Conservation (phyloP, 2,113 vertebrate species). For the Piaya cayana region DNA sequence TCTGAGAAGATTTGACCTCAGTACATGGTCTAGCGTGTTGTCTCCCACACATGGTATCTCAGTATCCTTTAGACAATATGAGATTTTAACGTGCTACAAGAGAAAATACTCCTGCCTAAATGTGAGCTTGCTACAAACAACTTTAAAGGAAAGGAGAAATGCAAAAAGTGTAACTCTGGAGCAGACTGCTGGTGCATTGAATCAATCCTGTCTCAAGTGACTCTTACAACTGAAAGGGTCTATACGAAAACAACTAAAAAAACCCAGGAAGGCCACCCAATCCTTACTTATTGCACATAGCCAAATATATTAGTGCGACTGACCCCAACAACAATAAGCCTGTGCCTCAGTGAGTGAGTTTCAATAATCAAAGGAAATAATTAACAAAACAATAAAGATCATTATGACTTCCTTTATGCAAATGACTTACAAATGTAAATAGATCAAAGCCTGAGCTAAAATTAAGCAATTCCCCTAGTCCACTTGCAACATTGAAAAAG, state of each 20-base stretch:
- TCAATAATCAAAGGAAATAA: constrained; percentile 60
- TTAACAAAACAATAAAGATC: constrained; percentile 58
- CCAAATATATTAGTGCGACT: background rate
- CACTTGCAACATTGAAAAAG: background rate
- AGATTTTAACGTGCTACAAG: background rate
- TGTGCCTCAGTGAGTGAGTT: constrained; percentile 33
- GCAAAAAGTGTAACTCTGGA: background rate
- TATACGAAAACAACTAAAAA: background rate
- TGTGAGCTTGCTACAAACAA: background rate
- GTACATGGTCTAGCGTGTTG: background rate
- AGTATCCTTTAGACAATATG: constrained; percentile 12
- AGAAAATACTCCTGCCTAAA: background rate
- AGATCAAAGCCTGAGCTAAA: constrained; percentile 41
- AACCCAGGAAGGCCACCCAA: background rate
- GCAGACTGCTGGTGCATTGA: background rate
- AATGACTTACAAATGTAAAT: constrained; percentile 56
- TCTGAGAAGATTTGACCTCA: constrained; percentile 49
- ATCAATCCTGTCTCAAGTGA: background rate
- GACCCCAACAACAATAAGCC: constrained; percentile 8
- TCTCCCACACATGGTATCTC: constrained; percentile 8
- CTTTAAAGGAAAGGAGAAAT: background rate
- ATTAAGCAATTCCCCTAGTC: constrained; percentile 31
- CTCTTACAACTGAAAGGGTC: background rate
- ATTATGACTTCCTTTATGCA: constrained; percentile 49
- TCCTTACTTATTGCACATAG: background rate